A percentile compares a stretch with the other conserved stretches of the same genome.
These are phyloP conservation scores for Anniella stebbinsi DNA, from an alignment of 2,797 vertebrate genomes.

Conservation along the genomic window DNA sequence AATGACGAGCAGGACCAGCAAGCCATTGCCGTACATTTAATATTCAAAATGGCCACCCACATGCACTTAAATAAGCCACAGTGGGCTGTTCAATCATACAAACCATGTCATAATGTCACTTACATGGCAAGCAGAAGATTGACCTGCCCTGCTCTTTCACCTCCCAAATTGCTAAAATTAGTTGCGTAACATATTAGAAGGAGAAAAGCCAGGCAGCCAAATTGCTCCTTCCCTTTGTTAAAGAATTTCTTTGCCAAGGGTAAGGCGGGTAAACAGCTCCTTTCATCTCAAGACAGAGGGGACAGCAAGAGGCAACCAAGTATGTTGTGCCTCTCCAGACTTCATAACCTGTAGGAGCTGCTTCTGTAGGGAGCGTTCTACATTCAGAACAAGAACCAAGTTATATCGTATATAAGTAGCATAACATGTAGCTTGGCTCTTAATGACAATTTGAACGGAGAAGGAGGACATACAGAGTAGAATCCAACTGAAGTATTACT, in stretches of 20 bases:
- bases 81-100: too few species aligned
- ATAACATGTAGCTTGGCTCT: neutral
- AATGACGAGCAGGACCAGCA: too few species aligned
- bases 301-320: neutral
- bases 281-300: neutral
- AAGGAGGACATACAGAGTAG: neutral
- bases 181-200: neutral
- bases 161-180: neutral
- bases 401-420: neutral
- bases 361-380: neutral
- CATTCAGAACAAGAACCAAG: neutral
- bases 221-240: neutral
- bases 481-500: too few species aligned
- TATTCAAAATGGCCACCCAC: too few species aligned
- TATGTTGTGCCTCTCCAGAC: neutral
- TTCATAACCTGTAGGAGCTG: neutral
- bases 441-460: neutral
- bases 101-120: neutral
- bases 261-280: neutral
- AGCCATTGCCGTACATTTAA: too few species aligned
- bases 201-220: neutral
- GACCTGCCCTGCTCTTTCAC: neutral
- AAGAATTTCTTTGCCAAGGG: neutral
- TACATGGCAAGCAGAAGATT: neutral
- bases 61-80: too few species aligned